A percentile compares a stretch with the other conserved stretches of the same genome.
Evolutionary conservation across 1,140 invertebrate species (phyloP).

Genomic region (Aradophagus sp.): DNA sequence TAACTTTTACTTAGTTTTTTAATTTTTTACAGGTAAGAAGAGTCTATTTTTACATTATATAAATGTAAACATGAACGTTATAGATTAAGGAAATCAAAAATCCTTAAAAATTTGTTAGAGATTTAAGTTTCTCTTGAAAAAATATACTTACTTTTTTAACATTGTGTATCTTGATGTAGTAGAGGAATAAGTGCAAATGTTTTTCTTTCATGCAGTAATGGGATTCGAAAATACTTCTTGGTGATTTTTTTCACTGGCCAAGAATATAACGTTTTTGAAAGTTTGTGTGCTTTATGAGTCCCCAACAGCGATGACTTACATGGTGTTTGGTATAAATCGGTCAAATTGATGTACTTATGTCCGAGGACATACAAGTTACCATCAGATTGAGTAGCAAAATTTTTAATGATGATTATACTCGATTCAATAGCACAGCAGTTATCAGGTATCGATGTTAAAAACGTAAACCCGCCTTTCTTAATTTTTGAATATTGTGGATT

Average conservation of each 20-base stretch:
- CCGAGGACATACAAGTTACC: background rate
- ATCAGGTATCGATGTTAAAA: background rate
- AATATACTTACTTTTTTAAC: no score
- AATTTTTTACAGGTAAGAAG: no score
- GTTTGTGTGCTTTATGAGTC: constrained; percentile 4
- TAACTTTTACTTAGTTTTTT: no score
- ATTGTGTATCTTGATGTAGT: no score
- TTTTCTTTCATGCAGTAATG: constrained; percentile 36
- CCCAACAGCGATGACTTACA: constrained; percentile 7
- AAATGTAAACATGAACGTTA: no score
- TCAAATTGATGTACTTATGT: background rate
- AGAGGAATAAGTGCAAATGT: constrained; percentile 46
- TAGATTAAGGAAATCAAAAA: no score
- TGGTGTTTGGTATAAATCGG: constrained; percentile 4
- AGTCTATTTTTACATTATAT: no score
- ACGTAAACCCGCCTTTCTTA: background rate
- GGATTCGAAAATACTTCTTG: constrained; percentile 15
- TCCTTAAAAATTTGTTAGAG: no score
- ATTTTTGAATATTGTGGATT: constrained; percentile 15
- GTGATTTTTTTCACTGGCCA: constrained; percentile 36
- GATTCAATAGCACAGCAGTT: constrained; percentile 8
- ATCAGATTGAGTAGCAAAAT: constrained; percentile 9
- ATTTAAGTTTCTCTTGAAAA: no score
- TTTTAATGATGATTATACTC: constrained; percentile 7
- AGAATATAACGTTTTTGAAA: constrained; percentile 16